Conservation (phyloP, 2,888 invertebrate species). For the Aricia artaxerxes region DNA sequence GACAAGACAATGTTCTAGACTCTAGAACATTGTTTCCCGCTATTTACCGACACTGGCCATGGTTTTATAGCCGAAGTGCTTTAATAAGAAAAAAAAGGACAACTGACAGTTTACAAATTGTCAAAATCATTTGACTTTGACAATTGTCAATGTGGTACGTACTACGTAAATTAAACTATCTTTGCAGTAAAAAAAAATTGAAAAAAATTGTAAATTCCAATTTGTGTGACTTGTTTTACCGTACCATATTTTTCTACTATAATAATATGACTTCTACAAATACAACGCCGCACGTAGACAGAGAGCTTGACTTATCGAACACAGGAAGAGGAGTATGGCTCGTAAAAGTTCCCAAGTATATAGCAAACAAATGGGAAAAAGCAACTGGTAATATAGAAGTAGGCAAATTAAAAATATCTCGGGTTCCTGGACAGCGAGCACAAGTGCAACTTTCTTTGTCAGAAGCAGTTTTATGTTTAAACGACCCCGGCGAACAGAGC, state of each 20-base stretch:
- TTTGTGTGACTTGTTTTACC: background rate
- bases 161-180: background rate
- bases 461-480: conserved; percentile 88
- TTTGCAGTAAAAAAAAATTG: background rate
- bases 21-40: too few species aligned
- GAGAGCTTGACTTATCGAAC: conserved; percentile 92
- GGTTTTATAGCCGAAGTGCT: too few species aligned
- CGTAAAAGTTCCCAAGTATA: conserved; percentile 97
- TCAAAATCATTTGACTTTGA: background rate
- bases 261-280: conserved; percentile 54
- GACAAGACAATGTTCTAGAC: too few species aligned
- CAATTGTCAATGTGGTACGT: background rate
- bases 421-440: conserved; percentile 89
- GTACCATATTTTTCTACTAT: background rate
- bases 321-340: conserved; percentile 97
- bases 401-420: conserved; percentile 93
- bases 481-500: conserved; percentile 87
- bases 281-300: conserved; percentile 82
- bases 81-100: too few species aligned
- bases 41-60: too few species aligned
- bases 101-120: too few species aligned
- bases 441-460: conserved; percentile 93
- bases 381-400: conserved; percentile 95
- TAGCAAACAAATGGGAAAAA: conserved; percentile 97
- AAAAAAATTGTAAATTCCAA: background rate